phyloP scores from a whole-genome alignment of 92 coral and sea anemone species.

The Epizoanthus scotinus region DNA sequence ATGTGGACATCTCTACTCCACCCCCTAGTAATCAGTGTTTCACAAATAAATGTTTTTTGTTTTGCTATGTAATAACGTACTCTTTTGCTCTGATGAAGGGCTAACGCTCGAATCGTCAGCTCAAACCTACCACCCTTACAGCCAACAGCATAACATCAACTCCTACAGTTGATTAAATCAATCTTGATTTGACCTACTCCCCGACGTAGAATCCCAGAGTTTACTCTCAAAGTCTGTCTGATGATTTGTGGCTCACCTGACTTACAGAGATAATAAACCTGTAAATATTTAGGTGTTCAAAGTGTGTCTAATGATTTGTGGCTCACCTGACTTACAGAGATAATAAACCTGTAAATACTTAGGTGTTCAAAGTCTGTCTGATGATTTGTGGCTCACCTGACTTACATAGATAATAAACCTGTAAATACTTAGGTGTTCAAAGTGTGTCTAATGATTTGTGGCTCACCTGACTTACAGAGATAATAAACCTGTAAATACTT shows the following conservation, averaged over 20 bases:
- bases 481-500: slow-evolving; percentile 60
- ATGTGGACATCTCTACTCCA: no score
- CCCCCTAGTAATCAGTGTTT: no score
- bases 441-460: not conserved
- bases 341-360: slow-evolving; percentile 60
- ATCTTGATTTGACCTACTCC: slow-evolving; percentile 67
- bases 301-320: not conserved
- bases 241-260: slow-evolving; percentile 42
- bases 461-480: slow-evolving; percentile 63
- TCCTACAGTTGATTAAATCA: no score
- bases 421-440: slow-evolving; percentile 45
- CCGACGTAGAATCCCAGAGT: slow-evolving; percentile 52
- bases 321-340: slow-evolving; percentile 63
- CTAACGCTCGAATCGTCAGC: no score
- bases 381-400: slow-evolving; percentile 42
- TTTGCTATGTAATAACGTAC: no score
- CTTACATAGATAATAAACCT: slow-evolving; percentile 59
- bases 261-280: slow-evolving; percentile 59
- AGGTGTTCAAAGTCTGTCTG: not conserved
- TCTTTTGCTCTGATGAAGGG: no score
- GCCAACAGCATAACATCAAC: no score
- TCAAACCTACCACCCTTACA: no score
- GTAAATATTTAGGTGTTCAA: slow-evolving; percentile 45
- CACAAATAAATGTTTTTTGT: no score
- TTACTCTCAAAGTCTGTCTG: not conserved